Conservation (phyloP, 2,888 invertebrate species). For the Teleogryllus oceanicus region DNA sequence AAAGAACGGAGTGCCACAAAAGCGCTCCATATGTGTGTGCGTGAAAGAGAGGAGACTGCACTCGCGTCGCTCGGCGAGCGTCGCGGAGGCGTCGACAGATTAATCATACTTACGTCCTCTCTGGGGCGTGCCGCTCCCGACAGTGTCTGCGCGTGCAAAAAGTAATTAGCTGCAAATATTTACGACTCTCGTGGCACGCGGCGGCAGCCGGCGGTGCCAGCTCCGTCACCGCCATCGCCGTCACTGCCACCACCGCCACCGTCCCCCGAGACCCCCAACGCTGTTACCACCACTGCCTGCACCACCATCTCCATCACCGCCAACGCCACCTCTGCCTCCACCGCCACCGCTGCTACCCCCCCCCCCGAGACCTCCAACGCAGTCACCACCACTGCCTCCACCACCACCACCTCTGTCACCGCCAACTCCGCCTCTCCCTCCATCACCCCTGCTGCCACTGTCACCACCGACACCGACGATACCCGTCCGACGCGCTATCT, state of each 20-base stretch:
- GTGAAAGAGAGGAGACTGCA: too few species aligned
- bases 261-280: too few species aligned
- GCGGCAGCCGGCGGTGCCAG: background rate
- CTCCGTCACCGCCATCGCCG: background rate
- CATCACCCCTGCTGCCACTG: background rate
- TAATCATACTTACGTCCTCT: background rate
- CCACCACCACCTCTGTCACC: background rate
- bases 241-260: too few species aligned
- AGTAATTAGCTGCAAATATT: conserved; percentile 2
- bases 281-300: too few species aligned
- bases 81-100: background rate
- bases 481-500: too few species aligned
- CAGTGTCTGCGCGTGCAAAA: background rate
- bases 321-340: background rate
- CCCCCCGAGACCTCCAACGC: background rate
- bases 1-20: too few species aligned
- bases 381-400: background rate
- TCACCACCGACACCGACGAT: too few species aligned
- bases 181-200: background rate
- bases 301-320: too few species aligned
- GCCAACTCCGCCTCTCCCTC: too few species aligned
- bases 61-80: background rate
- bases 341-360: conserved; percentile 12
- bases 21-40: too few species aligned
- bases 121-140: background rate